Conservation (phyloP, 2,113 vertebrate genomes). For the human (Homo sapiens) region DNA sequence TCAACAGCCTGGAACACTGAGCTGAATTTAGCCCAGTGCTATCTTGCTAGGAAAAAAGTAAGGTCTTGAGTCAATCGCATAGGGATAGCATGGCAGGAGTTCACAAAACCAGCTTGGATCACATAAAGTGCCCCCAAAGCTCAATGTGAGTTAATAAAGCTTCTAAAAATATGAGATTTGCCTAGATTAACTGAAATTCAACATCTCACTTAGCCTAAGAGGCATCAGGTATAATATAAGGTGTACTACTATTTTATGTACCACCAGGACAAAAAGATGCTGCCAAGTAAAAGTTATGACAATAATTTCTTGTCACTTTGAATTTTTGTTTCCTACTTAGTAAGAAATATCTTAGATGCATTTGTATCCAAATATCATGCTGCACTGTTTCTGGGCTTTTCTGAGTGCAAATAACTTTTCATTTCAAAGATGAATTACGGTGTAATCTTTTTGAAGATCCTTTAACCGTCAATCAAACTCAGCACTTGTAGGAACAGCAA, state of each 20-base stretch:
- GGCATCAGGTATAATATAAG: not conserved
- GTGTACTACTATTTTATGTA: constrained; percentile 11
- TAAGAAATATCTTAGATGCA: not conserved
- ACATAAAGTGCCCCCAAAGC: not conserved
- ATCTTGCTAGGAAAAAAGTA: not conserved
- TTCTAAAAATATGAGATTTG: constrained; percentile 11
- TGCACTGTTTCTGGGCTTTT: not conserved
- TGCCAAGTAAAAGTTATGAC: constrained; percentile 25
- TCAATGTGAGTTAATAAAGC: not conserved
- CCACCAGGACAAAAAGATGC: not conserved
- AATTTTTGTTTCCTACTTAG: constrained; percentile 51
- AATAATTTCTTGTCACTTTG: constrained; percentile 4
- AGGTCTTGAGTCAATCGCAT: not conserved
- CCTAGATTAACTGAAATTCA: constrained; percentile 34
- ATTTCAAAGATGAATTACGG: constrained; percentile 51
- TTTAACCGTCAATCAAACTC: constrained; percentile 37
- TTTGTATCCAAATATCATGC: not conserved
- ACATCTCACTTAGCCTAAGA: not conserved
- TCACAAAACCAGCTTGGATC: not conserved
- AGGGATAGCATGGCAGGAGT: not conserved
- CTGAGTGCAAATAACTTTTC: constrained; percentile 35
- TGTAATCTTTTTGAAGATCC: not conserved
- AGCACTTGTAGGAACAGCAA: not conserved
- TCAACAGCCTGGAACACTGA: not conserved
- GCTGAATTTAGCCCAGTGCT: not conserved